phyloP scores from a whole-genome alignment of 2,113 vertebrate species.

The Oreocharis arfaki region DNA sequence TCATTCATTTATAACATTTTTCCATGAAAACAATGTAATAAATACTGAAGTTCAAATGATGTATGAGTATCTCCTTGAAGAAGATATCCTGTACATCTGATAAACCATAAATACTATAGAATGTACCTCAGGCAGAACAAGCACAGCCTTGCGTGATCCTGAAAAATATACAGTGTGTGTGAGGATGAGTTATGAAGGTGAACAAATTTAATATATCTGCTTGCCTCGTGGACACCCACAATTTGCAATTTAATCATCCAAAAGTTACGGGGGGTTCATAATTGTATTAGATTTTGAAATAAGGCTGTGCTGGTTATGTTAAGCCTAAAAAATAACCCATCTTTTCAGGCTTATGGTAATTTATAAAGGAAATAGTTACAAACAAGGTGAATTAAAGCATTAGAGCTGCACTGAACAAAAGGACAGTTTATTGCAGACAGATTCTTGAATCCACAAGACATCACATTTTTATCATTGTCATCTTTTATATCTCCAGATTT shows the following conservation, averaged over 20 bases:
- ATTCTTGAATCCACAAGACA: neutral
- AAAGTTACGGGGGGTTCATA: conserved; percentile 51
- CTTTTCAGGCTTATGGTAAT: conserved; percentile 29
- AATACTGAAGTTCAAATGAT: conserved; percentile 40
- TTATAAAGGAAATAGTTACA: conserved; percentile 2
- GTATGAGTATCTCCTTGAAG: conserved; percentile 64
- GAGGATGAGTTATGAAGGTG: conserved; percentile 53
- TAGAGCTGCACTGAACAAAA: neutral
- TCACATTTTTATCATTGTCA: neutral
- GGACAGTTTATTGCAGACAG: neutral
- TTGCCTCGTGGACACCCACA: conserved; percentile 60
- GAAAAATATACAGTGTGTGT: neutral
- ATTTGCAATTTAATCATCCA: conserved; percentile 74
- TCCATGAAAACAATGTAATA: conserved; percentile 50
- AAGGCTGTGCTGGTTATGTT: conserved; percentile 25
- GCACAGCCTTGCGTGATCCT: conserved; percentile 24
- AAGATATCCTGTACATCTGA: conserved; percentile 58
- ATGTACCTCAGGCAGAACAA: conserved; percentile 8
- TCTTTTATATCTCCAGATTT: neutral
- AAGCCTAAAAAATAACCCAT: neutral
- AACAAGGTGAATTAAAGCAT: neutral
- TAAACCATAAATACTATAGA: conserved; percentile 58
- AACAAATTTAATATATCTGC: conserved; percentile 49
- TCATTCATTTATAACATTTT: conserved; percentile 58
- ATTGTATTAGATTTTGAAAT: conserved; percentile 68